A percentile compares a stretch with the other conserved stretches of the same genome.
Conservation (phyloP, 2,797 vertebrate species). For the Sparidentex hasta region DNA sequence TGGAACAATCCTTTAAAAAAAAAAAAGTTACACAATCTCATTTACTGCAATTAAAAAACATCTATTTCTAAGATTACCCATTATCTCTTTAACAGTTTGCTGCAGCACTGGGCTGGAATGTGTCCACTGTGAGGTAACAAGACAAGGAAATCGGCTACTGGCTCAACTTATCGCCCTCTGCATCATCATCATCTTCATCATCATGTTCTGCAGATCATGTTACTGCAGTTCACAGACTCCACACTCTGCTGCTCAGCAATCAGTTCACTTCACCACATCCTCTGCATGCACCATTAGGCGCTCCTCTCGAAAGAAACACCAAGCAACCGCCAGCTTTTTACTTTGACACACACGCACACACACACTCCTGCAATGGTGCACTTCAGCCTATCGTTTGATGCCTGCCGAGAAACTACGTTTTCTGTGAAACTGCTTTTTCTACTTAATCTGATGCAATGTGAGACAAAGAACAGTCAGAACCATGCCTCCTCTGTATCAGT, state of each 20-base stretch:
- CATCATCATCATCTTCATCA: constrained; percentile 48
- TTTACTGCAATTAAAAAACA: background rate
- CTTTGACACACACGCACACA: background rate
- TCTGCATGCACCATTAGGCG: constrained; percentile 47
- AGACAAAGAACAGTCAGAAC: constrained; percentile 17
- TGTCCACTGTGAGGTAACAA: constrained; percentile 13
- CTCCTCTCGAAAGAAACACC: constrained; percentile 25
- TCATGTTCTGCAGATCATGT: constrained; percentile 51
- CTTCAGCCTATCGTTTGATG: background rate
- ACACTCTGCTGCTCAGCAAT: constrained; percentile 53
- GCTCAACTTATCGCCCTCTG: constrained; percentile 44
- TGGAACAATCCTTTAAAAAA: no score
- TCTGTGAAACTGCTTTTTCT: background rate
- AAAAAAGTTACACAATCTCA: background rate
- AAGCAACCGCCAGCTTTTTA: constrained; percentile 36
- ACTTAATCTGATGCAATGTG: background rate
- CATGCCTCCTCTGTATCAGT: constrained; percentile 8
- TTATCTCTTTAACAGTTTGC: background rate
- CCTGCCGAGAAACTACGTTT: background rate
- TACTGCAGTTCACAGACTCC: constrained; percentile 46
- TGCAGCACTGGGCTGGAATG: constrained; percentile 15
- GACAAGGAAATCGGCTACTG: constrained; percentile 16
- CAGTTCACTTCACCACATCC: constrained; percentile 72
- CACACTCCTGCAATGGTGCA: constrained; percentile 26
- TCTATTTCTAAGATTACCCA: background rate